These are phyloP conservation scores for Apostichopus japonicus DNA, from an alignment of 35 echinoderm and acorn worm genomes.

Conservation along the genomic window DNA sequence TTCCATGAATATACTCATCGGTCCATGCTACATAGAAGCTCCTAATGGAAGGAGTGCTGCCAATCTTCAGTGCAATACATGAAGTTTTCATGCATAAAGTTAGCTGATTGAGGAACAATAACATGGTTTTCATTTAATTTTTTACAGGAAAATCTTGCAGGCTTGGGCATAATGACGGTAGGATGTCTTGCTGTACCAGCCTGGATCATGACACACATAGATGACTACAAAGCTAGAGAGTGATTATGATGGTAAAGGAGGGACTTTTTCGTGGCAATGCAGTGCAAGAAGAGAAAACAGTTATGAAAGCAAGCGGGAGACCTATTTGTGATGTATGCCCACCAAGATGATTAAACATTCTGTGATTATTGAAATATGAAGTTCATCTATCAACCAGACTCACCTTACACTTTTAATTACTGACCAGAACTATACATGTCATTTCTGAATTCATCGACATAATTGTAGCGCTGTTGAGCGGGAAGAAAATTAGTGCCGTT, in stretches of 20 bases:
- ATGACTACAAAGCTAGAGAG: slow-evolving; percentile 65
- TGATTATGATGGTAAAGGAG: background rate
- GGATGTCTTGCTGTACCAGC: slow-evolving; percentile 58
- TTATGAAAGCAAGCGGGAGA: background rate
- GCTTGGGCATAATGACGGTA: slow-evolving; percentile 9
- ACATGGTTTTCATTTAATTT: background rate
- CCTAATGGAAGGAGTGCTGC: too few relatives aligned
- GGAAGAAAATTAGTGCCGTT: too few relatives aligned
- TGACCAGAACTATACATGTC: too few relatives aligned
- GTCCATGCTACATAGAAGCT: too few relatives aligned
- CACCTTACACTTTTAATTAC: background rate
- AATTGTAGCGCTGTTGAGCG: too few relatives aligned
- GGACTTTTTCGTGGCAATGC: background rate
- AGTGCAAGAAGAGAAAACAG: background rate
- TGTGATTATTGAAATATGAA: background rate
- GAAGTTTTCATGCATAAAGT: too few relatives aligned
- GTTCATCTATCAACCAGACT: background rate
- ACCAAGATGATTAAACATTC: background rate
- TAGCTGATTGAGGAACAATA: too few relatives aligned
- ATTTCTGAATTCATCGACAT: too few relatives aligned
- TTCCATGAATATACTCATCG: too few relatives aligned
- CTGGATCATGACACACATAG: slow-evolving; percentile 67
- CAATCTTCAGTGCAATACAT: too few relatives aligned
- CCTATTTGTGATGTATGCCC: background rate
- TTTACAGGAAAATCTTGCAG: slow-evolving; percentile 53